Conservation (phyloP, 2,797 vertebrate species). For the Pagetopsis macropterus region DNA sequence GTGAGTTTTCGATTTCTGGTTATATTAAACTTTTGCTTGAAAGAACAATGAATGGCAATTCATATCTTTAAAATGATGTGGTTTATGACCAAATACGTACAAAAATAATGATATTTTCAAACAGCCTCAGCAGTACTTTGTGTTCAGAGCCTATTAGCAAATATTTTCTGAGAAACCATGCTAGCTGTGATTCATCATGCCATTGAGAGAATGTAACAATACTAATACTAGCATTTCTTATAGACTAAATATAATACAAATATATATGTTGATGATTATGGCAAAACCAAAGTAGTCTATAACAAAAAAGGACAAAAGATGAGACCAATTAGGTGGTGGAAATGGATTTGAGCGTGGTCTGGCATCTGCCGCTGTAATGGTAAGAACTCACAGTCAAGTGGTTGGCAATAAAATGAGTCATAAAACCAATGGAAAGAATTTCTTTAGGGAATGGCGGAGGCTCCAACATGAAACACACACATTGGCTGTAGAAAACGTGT, state of each 20-base stretch:
- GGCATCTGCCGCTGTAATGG: conserved; percentile 26
- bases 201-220: too few species aligned
- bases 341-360: conserved; percentile 4
- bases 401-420: conserved; percentile 53
- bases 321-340: neutral
- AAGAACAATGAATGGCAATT: neutral
- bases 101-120: neutral
- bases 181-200: too few species aligned
- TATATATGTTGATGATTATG: neutral
- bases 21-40: neutral
- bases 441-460: conserved; percentile 29
- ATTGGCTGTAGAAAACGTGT: conserved; percentile 14
- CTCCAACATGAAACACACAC: conserved; percentile 51
- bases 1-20: too few species aligned
- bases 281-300: neutral
- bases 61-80: neutral
- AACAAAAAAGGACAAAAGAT: neutral
- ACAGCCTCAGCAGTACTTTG: neutral
- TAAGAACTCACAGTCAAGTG: conserved; percentile 11
- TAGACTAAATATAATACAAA: too few species aligned
- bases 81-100: neutral
- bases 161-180: too few species aligned
- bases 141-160: neutral
- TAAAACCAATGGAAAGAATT: conserved; percentile 44
- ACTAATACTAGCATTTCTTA: too few species aligned